Base-by-base conservation (phyloP, 2,113 vertebrate genomes). In the Agelaius tricolor region DNA sequence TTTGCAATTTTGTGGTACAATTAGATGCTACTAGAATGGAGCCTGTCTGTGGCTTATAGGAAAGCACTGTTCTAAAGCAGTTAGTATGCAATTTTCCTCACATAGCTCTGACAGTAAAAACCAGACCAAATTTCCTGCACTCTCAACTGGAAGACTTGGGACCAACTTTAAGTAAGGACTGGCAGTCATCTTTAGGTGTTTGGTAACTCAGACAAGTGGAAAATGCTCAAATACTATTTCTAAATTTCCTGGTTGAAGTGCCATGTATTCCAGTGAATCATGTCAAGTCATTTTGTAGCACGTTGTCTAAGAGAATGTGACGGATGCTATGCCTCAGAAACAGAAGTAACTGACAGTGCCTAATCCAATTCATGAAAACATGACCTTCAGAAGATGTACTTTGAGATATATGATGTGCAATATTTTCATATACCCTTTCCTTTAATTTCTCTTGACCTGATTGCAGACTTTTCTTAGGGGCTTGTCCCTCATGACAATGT, bases 291-390 rank as follows among this genome's bases (percentile, higher is more conserved):
- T 89, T 86, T 77, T 63, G 8, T 52, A 65, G 92, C 82, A 92
- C 35, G 14, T 80, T 85, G 76, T 91, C 69, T 96, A 97, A 96
- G 51, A 86, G 39, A 88, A 87, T 75, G 43, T 95, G 90, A 96
- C 86, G 84, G 91, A 87, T 93, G 67, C 51, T 92, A 15, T 94
- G 67, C 89, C 55, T 89, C 65, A 82, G 80, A 92, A 96, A 65
- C 16, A 94, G 72, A 94, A 93, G 55, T 89, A 96, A 94, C 68
- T 95, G 93, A 88, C 85, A 95, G 41, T 85, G 52, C 43, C 68
- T 96, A 95, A 97, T 84, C 54, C 93, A 84, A 96, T 95, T 59
- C 68, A 91, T 94, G 84, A 94, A 93, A 97, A 96, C 46, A 47
- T 83, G 88, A 96, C 93, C 76, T 96, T 94, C 89, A 95, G 82